Base-by-base conservation (phyloP, 1,140 invertebrate genomes). In the Bombus fervidus region DNA sequence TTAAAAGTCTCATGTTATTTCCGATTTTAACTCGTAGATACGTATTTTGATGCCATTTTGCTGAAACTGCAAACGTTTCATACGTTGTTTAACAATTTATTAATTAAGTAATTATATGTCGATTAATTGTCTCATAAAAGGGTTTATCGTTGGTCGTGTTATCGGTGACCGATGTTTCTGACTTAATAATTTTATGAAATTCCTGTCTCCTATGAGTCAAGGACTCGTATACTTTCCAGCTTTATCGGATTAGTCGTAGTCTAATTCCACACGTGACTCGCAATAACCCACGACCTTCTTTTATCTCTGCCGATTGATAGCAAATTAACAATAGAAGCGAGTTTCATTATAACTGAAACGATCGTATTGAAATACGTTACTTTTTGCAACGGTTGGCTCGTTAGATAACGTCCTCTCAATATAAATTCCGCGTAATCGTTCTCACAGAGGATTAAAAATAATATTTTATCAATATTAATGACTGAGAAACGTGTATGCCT, bases 311-410 rank as follows among this genome's bases (percentile, higher is more conserved):
- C 76, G 64, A 62, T 85, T 79, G 53, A 85, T 69, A 85, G 22
- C 25, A 71, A n/a, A 80, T 85, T 85, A 80, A 85, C 76, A 71
- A 72, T 80, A 85, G 77, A 43, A 73, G 68, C 37, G 41, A 80
- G 72, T 85, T 85, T 80, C 77, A 85, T 85, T 71, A 73, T 85
- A 85, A 85, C 64, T 85, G 83, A 85, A 85, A 80, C 68, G 68
- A n/a, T 72, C 76, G n/a, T 28, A 57, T 41, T 68, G 39, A 62
- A 53, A 57, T 37, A 28, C 43, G 39, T 59, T 75, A 41, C 57
- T 68, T 78, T 83, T 86, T 69, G 43, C 9, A 15, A 22, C 64
- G 43, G 37, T 34, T 31, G 59, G 22, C 12, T 31, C 2, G 3
- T n/a, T 41, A 71, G 86, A 87, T 87, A 87, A 81, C n/a, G 22